Conservation (phyloP, 1,140 invertebrate species). For the Drosophila rufa region DNA sequence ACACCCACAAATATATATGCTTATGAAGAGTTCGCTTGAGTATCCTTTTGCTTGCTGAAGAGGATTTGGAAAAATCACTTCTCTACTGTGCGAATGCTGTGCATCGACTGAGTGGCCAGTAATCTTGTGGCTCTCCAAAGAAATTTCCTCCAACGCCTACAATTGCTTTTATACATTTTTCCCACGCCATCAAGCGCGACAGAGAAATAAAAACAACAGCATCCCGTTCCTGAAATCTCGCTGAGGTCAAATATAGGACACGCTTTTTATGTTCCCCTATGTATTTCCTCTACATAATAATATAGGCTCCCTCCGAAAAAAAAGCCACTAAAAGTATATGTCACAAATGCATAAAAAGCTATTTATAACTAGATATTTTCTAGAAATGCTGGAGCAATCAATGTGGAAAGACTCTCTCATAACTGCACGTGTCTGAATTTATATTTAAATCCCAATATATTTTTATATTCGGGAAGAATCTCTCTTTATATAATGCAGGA, state of each 20-base stretch:
- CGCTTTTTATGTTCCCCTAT: conserved; percentile 37
- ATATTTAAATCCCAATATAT: conserved; percentile 43
- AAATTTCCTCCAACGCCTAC: conserved; percentile 78
- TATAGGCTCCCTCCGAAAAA: conserved; percentile 7
- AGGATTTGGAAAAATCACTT: conserved; percentile 53
- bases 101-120: conserved; percentile 65
- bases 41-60: conserved; percentile 35
- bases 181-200: conserved; percentile 54
- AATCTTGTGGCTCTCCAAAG: conserved; percentile 63
- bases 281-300: conserved; percentile 15
- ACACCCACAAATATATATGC: conserved; percentile 37
- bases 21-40: not conserved
- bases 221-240: conserved; percentile 61
- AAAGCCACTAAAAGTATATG: conserved; percentile 10
- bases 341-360: conserved; percentile 39
- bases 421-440: conserved; percentile 54
- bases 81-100: conserved; percentile 65
- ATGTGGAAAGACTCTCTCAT: conserved; percentile 17
- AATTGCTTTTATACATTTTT: conserved; percentile 77
- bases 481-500: conserved; percentile 29
- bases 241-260: conserved; percentile 82
- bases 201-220: conserved; percentile 36
- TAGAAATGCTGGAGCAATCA: conserved; percentile 43
- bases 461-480: conserved; percentile 34
- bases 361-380: conserved; percentile 36